phyloP scores from a whole-genome alignment of 1,140 invertebrate genomes.

The Oppia nitens region DNA sequence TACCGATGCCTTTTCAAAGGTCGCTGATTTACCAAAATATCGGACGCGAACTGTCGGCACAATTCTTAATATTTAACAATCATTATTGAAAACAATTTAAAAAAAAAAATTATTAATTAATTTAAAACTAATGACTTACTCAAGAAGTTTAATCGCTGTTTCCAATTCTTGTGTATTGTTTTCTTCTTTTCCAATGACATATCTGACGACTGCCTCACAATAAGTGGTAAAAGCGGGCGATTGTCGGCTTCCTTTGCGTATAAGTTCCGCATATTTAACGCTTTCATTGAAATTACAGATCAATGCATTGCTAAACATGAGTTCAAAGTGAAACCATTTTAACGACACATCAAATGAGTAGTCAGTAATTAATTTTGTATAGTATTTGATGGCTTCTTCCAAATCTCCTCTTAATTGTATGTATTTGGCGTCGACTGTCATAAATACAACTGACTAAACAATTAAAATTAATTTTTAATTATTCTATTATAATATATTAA shows the following conservation, averaged over 20 bases:
- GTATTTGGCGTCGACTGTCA: background rate
- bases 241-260: background rate
- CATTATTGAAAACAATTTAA: background rate
- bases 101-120: background rate
- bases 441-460: conserved; percentile 4
- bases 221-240: conserved; percentile 10
- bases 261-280: conserved; percentile 9
- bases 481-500: too few species aligned
- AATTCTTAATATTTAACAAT: background rate
- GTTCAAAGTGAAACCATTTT: conserved; percentile 6
- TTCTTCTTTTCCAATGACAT: background rate
- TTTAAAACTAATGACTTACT: too few species aligned
- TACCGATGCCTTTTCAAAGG: conserved; percentile 8
- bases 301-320: conserved; percentile 8
- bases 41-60: conserved; percentile 8
- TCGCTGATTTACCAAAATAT: conserved; percentile 9
- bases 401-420: conserved; percentile 3
- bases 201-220: conserved; percentile 5
- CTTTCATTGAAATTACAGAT: conserved; percentile 7
- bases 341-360: conserved; percentile 1
- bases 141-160: conserved; percentile 5
- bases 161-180: background rate
- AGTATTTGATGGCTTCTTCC: background rate
- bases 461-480: too few species aligned
- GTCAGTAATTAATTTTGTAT: conserved; percentile 5